Evolutionary conservation across 2,797 vertebrate genomes (phyloP).

Genomic region (Echeneis naucrates): DNA sequence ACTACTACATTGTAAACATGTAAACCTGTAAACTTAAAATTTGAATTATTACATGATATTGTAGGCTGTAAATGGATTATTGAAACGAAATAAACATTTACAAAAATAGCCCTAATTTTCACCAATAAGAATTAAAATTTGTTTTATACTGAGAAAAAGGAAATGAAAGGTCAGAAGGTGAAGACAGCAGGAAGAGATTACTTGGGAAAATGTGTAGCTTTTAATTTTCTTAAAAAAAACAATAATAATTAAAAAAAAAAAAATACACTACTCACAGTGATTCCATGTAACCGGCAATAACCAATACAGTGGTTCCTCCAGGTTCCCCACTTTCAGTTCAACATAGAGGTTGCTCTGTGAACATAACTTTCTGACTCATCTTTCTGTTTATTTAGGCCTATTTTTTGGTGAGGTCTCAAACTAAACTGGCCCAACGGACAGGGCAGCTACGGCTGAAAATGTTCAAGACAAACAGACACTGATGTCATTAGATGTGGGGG

Average conservation of each 20-base stretch:
- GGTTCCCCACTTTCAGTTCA: too few relatives aligned
- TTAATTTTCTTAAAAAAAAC: too few relatives aligned
- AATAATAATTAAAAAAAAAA: too few relatives aligned
- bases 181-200: too few relatives aligned
- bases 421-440: slow-evolving; percentile 7
- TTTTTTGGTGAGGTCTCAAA: not conserved
- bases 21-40: too few relatives aligned
- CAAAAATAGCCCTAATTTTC: too few relatives aligned
- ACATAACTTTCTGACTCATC: not conserved
- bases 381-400: slow-evolving; percentile 12
- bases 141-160: too few relatives aligned
- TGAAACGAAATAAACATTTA: not conserved
- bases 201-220: too few relatives aligned
- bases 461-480: slow-evolving; percentile 13
- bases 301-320: not conserved
- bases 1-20: too few relatives aligned
- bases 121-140: too few relatives aligned
- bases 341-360: too few relatives aligned
- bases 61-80: not conserved
- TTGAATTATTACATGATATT: not conserved
- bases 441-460: not conserved
- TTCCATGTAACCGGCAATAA: not conserved
- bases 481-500: too few relatives aligned
- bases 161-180: not conserved
- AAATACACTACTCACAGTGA: not conserved